Evolutionary conservation across 2,113 vertebrate genomes (phyloP), one percentile per base, ranked within the genome.

Genomic region (Rostratula benghalensis): DNA sequence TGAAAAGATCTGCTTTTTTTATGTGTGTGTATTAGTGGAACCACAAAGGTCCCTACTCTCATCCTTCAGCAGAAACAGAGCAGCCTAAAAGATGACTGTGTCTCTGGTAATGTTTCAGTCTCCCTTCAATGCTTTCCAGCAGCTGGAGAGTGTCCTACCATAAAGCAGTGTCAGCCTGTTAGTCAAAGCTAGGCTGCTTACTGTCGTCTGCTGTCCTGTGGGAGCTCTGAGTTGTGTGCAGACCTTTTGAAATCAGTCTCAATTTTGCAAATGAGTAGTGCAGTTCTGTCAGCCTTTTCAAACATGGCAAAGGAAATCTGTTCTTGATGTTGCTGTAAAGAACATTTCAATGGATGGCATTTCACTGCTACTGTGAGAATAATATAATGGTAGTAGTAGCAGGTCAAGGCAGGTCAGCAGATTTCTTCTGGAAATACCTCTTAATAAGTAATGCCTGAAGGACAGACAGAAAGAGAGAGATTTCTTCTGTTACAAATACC

Each of bases 241-340:
- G 64, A 78, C 56, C 86, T 96, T 88, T 89, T 65, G 68, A 90
- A 90, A 90, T 64, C 90, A 81, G 68, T 37, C 76, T 87, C 76
- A 57, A 5, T 83, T 90, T 80, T 84, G 64, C 46, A 96, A 81
- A 78, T 78, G 75, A 87, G 48, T 79, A 63, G 21, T 54, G 33
- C 79, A 81, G 68, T 54, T 80, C 60, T 89, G 59, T 94, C 92
- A 96, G 73, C 48, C 57, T 92, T 93, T 83, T 83, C 90, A 90
- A 94, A 92, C 35, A 69, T 5, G 30, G 79, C 35, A 76, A 83
- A 83, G 45, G 59, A 79, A 90, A 90, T 79, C 30, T 51, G 20
- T 68, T 69, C 41, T 54, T 89, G 39, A 41, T 84, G 24, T 41
- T 86, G 43, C 68, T 56, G 5, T 27, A 81, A 78, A 31, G 59